A percentile compares a stretch with the other conserved stretches of the same genome.
phyloP scores from a whole-genome alignment of 2,113 vertebrate species.

The Laticauda colubrina region DNA sequence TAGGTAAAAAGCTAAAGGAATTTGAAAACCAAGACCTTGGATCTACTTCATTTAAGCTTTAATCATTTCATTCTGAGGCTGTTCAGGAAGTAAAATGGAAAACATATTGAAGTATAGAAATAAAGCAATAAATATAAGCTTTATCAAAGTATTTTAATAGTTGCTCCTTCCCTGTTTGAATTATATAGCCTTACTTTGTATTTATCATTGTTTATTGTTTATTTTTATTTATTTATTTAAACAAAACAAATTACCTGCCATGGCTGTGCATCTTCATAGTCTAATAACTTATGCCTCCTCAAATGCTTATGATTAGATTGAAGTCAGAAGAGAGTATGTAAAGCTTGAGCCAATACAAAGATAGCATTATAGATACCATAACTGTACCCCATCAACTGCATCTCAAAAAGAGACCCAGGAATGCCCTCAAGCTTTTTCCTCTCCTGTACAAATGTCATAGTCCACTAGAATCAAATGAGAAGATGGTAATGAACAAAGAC shows the following conservation, averaged over 20 bases:
- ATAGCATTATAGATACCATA: neutral
- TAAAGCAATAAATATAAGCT: neutral
- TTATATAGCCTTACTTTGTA: neutral
- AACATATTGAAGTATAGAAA: neutral
- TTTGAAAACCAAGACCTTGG: neutral
- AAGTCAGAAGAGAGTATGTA: neutral
- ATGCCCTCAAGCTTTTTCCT: too few relatives aligned
- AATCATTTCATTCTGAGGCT: neutral
- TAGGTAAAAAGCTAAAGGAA: neutral
- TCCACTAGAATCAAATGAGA: accelerated
- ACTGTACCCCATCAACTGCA: neutral
- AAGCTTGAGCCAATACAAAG: neutral
- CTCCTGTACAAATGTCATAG: neutral
- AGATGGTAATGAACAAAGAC: neutral
- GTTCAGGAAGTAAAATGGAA: neutral
- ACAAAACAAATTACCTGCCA: neutral
- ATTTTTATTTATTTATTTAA: neutral
- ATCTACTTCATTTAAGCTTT: neutral
- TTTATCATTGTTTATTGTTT: neutral
- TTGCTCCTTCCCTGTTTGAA: neutral
- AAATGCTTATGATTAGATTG: neutral
- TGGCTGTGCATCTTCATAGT: neutral
- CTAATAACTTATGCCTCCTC: neutral
- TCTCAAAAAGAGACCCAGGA: neutral
- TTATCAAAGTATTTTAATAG: neutral